Evolutionary conservation across 2,888 invertebrate genomes (phyloP), one percentile per base, ranked within the genome.

Genomic region (Notocelia uddmanniana): DNA sequence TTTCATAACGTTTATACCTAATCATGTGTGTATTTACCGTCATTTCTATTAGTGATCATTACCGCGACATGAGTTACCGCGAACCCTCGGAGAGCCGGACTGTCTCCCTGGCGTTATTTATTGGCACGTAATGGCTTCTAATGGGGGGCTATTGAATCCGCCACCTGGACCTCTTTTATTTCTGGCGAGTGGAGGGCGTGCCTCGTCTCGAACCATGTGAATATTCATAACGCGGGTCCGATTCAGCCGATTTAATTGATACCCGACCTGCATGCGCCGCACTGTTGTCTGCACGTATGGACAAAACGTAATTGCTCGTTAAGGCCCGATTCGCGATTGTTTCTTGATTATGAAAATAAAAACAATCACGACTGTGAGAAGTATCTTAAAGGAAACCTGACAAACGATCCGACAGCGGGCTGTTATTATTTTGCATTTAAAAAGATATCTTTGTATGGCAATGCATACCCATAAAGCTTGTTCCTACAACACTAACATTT

Each of bases 71-170:
- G 88, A 92, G 85, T 91, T 92, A 91, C 88, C 84, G 84, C 86
- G 82, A 80, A 77, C 77, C 79, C 79, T 80, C 80, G 82, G 87
- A 89, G 86, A 85, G 85, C 83, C 79, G 81, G 82, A 85, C 89
- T 89, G 89, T 90, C 91, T 90, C 86, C 81, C 88, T 83, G 78
- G 78, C 81, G 87, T 90, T 92, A 94, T 94, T 94, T 93, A 93
- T 93, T 89, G 89, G 86, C 89, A 86, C 85, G 91, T 93, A 94
- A 94, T 94, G 88, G 89, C 84, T 88, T 88, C 89, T 93, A 93
- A 94, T 94, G 88, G 91, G 87, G 85, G 87, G 89, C 89, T 91
- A 92, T 93, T 92, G 90, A 91, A 92, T 91, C 88, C 88, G 88
- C 90, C 91, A 92, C 89, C 87, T 89, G 87, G 86, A 84, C 83